These are phyloP conservation scores for Magallana gigas DNA, from an alignment of 1,140 invertebrate species.

Conservation along the genomic window DNA sequence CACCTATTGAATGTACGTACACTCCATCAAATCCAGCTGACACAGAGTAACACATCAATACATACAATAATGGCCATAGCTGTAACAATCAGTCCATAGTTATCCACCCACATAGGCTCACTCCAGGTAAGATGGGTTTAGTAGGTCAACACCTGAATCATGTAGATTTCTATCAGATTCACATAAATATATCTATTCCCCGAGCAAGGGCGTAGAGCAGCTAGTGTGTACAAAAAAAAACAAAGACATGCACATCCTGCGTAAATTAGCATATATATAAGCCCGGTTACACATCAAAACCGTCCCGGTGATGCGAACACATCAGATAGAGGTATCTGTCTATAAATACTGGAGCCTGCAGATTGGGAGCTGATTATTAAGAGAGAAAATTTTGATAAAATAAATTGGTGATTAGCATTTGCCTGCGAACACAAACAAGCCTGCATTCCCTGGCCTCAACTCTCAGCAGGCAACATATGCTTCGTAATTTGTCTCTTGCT, in stretches of 20 bases:
- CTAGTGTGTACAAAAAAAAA: background rate
- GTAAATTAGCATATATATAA: background rate
- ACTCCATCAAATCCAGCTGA: no score
- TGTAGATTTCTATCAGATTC: background rate
- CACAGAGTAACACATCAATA: no score
- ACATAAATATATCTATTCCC: background rate
- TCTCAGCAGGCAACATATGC: no score
- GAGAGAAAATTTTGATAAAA: conserved; percentile 10
- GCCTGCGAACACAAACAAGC: background rate
- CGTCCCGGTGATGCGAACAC: background rate
- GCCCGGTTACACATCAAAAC: background rate
- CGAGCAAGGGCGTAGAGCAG: background rate
- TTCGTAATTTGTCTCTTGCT: no score
- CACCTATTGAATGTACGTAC: no score
- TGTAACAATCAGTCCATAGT: no score
- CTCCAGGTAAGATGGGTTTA: no score
- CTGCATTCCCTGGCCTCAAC: background rate
- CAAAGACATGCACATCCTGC: conserved; percentile 19
- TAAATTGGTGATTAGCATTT: conserved; percentile 31
- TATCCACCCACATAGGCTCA: no score
- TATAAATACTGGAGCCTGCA: background rate
- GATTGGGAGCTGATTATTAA: conserved; percentile 13
- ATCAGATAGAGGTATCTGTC: background rate
- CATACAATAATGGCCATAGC: no score
- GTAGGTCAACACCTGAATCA: background rate